phyloP scores from a whole-genome alignment of 2,797 vertebrate genomes.

The Menidia menidia region DNA sequence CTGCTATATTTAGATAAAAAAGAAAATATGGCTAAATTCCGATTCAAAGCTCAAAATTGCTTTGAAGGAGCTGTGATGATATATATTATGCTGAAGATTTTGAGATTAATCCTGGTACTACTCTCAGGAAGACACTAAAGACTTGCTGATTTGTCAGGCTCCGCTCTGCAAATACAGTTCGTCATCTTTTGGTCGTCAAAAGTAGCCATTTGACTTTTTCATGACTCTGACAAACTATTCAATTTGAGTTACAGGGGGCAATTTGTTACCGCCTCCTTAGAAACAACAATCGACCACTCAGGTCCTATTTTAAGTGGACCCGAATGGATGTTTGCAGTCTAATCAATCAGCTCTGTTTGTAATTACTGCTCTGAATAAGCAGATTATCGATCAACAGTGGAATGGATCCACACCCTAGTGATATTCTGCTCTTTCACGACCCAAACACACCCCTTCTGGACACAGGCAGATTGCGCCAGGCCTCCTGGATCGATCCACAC shows the following conservation, averaged over 20 bases:
- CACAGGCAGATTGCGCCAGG: constrained; percentile 50
- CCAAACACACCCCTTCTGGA: constrained; percentile 25
- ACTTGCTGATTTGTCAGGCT: background rate
- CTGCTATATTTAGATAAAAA: background rate
- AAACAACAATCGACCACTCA: constrained; percentile 37
- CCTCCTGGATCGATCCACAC: constrained; percentile 57
- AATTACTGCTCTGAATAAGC: constrained; percentile 76
- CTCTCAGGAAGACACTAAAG: background rate
- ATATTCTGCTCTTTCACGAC: constrained; percentile 32
- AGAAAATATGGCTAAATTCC: background rate
- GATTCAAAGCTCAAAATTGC: background rate
- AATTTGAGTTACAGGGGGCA: constrained; percentile 3
- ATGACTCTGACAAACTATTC: background rate
- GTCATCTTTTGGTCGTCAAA: constrained; percentile 3
- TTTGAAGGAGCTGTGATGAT: background rate
- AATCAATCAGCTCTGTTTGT: constrained; percentile 69
- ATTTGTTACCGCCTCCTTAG: constrained; percentile 23
- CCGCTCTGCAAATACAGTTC: background rate
- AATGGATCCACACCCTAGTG: constrained; percentile 37
- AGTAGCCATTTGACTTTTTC: background rate
- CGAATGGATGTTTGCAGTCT: constrained; percentile 56
- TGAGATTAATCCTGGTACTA: background rate
- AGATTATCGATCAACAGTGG: constrained; percentile 67
- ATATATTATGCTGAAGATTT: background rate
- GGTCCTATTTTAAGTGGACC: constrained; percentile 62